A percentile compares a stretch with the other conserved stretches of the same genome.
These are phyloP conservation scores for Mormyrus iriodes DNA, from an alignment of 2,113 vertebrate species.

Conservation along the genomic window DNA sequence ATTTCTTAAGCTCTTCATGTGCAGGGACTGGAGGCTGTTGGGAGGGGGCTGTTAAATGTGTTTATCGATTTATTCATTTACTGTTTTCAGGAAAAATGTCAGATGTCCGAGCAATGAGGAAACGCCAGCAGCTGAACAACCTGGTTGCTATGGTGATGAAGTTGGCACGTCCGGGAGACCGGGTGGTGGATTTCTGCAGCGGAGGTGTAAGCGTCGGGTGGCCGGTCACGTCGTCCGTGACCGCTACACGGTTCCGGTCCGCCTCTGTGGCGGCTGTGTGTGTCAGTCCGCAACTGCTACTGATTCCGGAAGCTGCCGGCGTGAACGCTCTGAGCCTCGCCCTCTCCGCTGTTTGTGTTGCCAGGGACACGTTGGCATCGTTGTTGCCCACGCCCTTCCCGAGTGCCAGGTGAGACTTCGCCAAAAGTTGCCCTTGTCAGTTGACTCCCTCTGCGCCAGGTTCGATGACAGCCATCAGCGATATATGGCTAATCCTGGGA, in stretches of 20 bases:
- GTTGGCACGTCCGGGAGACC: slow-evolving; percentile 71
- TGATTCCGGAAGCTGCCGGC: background rate
- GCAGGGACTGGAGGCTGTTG: background rate
- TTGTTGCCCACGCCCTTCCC: slow-evolving; percentile 78
- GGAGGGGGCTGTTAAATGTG: background rate
- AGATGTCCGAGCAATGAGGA: slow-evolving; percentile 74
- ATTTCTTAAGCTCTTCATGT: background rate
- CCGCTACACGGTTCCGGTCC: background rate
- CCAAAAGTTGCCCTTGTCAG: background rate
- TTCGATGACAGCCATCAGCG: background rate
- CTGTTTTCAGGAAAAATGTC: slow-evolving; percentile 83
- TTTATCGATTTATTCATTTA: slow-evolving; percentile 31
- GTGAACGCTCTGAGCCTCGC: background rate
- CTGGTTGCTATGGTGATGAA: slow-evolving; percentile 75
- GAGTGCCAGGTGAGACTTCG: slow-evolving; percentile 73
- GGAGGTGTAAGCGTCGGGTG: slow-evolving; percentile 72
- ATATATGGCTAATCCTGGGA: background rate
- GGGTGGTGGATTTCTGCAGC: slow-evolving; percentile 94
- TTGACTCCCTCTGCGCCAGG: background rate
- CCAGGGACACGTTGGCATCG: slow-evolving; percentile 93
- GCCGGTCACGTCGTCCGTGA: background rate
- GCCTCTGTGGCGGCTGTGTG: background rate
- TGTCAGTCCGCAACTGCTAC: too few relatives aligned
- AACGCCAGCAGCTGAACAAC: slow-evolving; percentile 93
- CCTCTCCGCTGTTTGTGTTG: slow-evolving; percentile 32